Evolutionary conservation across 2,888 invertebrate species (phyloP).

Genomic region (Eurytoma adleriae): DNA sequence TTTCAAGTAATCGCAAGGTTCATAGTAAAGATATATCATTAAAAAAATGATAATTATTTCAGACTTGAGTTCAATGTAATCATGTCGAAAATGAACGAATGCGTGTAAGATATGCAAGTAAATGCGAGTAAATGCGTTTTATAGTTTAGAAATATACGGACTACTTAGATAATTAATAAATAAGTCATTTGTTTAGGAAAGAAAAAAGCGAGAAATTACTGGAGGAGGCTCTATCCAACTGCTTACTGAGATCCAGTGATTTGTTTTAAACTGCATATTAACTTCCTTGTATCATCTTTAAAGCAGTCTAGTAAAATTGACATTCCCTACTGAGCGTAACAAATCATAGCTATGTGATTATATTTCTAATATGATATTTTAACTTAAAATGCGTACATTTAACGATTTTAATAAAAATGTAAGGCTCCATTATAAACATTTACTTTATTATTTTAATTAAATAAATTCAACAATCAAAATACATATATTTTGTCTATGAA

Average conservation of each 20-base stretch:
- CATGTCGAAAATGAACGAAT: slow-evolving; percentile 27
- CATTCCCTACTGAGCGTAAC: slow-evolving; percentile 45
- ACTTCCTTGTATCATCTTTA: background rate
- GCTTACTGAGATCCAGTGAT: slow-evolving; percentile 45
- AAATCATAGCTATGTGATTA: slow-evolving; percentile 22
- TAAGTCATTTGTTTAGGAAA: slow-evolving; percentile 48
- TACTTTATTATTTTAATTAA: slow-evolving; percentile 44
- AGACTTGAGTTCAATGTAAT: slow-evolving; percentile 50
- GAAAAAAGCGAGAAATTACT: slow-evolving; percentile 46
- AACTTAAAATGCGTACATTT: slow-evolving; percentile 13
- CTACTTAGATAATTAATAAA: slow-evolving; percentile 52
- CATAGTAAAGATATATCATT: slow-evolving; percentile 5
- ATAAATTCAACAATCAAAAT: slow-evolving; percentile 33
- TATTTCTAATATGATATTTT: slow-evolving; percentile 36
- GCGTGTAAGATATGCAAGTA: slow-evolving; percentile 25
- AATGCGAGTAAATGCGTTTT: slow-evolving; percentile 40
- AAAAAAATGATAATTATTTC: slow-evolving; percentile 15
- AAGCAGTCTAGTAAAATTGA: slow-evolving; percentile 39
- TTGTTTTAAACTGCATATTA: slow-evolving; percentile 7
- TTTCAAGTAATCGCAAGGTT: background rate
- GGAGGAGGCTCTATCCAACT: slow-evolving; percentile 45
- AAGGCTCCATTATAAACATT: slow-evolving; percentile 33
- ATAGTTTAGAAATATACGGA: slow-evolving; percentile 52
- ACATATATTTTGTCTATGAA: slow-evolving; percentile 36
- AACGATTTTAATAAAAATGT: slow-evolving; percentile 34